Evolutionary conservation across 2,888 invertebrate species (phyloP), one percentile per base, ranked within the genome.

Genomic region (Caenorhabditis japonica): DNA sequence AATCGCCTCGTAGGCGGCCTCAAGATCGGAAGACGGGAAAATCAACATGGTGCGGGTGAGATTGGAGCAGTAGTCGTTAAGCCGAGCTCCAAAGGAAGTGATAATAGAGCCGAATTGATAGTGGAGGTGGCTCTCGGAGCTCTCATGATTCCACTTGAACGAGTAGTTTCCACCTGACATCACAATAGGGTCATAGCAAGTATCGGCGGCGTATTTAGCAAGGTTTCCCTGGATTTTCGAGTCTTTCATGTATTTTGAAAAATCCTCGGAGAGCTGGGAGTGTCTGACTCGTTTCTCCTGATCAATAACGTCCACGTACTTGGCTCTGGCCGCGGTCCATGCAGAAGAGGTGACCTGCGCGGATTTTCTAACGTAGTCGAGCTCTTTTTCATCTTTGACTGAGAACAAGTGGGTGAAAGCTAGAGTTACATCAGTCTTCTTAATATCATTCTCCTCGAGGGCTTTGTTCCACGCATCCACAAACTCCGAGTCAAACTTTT

Each of bases 221-320:
- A 85, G 34, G 7, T 61, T n/a, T 10, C 92, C 89, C 96, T 97
- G 94, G 89, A 95, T 96, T 89, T 97, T 97, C 87, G 95, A 95
- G 88, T 96, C 95, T n/a, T 92, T 92, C 84, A 96, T 92, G 0
- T 95, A 95, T 13, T 92, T 91, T 88, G 97, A 97, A 1, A 97
- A 94, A 10, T 95, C 95, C 89, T 96, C 95, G 0, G 97, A 93
- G 15, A 99, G 90, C 89, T 96, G 97, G 41, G 92, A 91, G 89
- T 99, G 99, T 88, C 94, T 95, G 0, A 97, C 94, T 93, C 95
- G 95, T 93, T 94, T 95, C 88, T 99, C 99, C 4, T 94, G 93
- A 91, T 99, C 97, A 87, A 99, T 95, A 81, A 97, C 94, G 88
- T 96, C 96, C 93, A 97, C 95, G 79, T 99, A 94, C 89, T 97